Evolutionary conservation across 2,797 vertebrate genomes (phyloP).

Genomic region (Leptatherina wallacei): DNA sequence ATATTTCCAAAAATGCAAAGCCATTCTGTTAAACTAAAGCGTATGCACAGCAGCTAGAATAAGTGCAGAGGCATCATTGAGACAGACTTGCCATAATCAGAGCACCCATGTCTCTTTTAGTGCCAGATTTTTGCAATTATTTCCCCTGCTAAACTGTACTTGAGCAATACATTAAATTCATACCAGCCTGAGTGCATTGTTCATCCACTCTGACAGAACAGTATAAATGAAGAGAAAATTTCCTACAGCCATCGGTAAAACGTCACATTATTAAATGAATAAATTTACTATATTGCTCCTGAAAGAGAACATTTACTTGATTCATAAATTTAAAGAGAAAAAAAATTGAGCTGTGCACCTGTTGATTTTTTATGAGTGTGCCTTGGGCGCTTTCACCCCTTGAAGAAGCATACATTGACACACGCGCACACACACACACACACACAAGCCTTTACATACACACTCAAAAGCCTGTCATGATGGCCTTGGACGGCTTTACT

Average conservation of each 20-base stretch:
- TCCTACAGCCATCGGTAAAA: slow-evolving; percentile 38
- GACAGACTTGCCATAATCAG: neutral
- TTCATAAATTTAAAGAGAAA: slow-evolving; percentile 35
- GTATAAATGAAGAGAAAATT: slow-evolving; percentile 16
- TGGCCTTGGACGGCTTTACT: slow-evolving; percentile 77
- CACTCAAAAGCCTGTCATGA: slow-evolving; percentile 61
- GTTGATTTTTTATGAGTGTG: slow-evolving; percentile 51
- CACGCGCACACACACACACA: slow-evolving; percentile 14
- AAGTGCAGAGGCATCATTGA: neutral
- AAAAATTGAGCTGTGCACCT: slow-evolving; percentile 41
- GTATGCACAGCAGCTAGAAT: neutral
- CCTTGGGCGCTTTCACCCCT: slow-evolving; percentile 37
- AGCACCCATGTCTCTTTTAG: slow-evolving; percentile 21
- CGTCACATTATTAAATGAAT: slow-evolving; percentile 50
- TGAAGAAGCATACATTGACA: slow-evolving; percentile 42
- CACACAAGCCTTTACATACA: slow-evolving; percentile 30
- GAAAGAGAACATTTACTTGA: slow-evolving; percentile 41
- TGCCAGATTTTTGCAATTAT: slow-evolving; percentile 21
- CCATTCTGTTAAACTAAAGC: neutral
- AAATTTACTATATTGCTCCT: slow-evolving; percentile 33
- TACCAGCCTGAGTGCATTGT: slow-evolving; percentile 16
- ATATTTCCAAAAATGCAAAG: slow-evolving; percentile 7
- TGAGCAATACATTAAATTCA: slow-evolving; percentile 39
- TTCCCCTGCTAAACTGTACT: slow-evolving; percentile 29
- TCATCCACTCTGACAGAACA: slow-evolving; percentile 16